These are phyloP conservation scores for Diabrotica virgifera DNA, from an alignment of 1,140 invertebrate species.

Conservation along the genomic window DNA sequence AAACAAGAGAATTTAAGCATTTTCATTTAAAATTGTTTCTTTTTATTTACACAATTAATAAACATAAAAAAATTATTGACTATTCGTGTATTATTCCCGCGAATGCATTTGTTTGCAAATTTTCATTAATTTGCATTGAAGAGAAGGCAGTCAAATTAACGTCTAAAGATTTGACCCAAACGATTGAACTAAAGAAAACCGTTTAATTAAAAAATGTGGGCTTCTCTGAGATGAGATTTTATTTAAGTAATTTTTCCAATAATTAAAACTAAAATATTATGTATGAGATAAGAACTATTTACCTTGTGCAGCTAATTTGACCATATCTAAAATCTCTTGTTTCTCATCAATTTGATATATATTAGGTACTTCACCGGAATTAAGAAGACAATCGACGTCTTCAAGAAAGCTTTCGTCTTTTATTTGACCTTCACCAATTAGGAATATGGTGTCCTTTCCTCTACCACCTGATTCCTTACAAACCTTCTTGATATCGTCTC, in stretches of 20 bases:
- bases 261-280: no score
- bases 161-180: no score
- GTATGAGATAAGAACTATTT: not conserved
- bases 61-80: no score
- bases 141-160: no score
- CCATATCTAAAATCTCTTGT: conserved; percentile 81
- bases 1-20: no score
- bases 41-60: no score
- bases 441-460: conserved; percentile 70
- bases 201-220: not conserved
- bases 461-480: conserved; percentile 74
- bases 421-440: conserved; percentile 85
- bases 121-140: no score
- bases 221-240: not conserved
- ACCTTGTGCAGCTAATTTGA: conserved; percentile 69
- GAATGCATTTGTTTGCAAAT: no score
- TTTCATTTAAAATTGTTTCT: no score
- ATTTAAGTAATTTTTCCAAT: not conserved
- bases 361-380: conserved; percentile 85
- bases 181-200: no score
- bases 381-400: conserved; percentile 85
- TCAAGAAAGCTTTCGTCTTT: conserved; percentile 84
- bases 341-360: conserved; percentile 84
- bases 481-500: conserved; percentile 83
- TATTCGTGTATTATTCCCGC: no score